phyloP scores from a whole-genome alignment of 1,140 invertebrate species.

The Gryon sp. region DNA sequence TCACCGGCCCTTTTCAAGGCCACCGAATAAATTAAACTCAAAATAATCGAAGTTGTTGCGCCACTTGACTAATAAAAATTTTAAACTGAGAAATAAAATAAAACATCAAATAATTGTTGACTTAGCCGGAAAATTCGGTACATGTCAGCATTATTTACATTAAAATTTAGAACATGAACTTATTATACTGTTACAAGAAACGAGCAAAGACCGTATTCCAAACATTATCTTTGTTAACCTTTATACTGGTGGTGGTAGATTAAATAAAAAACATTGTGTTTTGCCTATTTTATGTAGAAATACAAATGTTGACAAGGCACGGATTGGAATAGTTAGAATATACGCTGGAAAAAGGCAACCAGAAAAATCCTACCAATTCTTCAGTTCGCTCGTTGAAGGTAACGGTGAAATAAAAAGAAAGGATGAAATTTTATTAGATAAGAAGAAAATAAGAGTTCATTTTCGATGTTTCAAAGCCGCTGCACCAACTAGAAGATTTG shows the following conservation, averaged over 20 bases:
- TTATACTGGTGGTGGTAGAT: constrained; percentile 12
- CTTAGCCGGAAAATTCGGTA: no score
- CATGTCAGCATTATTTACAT: constrained; percentile 16
- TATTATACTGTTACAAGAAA: not conserved
- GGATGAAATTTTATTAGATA: no score
- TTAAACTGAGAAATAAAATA: no score
- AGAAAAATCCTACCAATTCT: constrained; percentile 15
- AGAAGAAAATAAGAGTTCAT: no score
- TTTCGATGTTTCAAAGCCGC: constrained; percentile 36
- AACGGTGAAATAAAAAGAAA: constrained; percentile 12
- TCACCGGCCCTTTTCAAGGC: no score
- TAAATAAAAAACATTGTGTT: constrained; percentile 9
- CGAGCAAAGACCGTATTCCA: not conserved
- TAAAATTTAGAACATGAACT: constrained; percentile 1
- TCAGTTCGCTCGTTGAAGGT: constrained; percentile 22
- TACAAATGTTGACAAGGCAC: constrained; percentile 6
- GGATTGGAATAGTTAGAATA: constrained; percentile 28
- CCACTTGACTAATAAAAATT: no score
- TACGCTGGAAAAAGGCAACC: constrained; percentile 28
- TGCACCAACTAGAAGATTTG: constrained; percentile 32
- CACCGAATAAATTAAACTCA: no score
- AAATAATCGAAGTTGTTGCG: no score
- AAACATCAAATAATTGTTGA: no score
- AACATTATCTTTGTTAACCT: constrained; percentile 6
- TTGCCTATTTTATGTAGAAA: constrained; percentile 35